A percentile compares a stretch with the other conserved stretches of the same genome.
These are phyloP conservation scores for Tridacna gigas DNA, from an alignment of 2,888 invertebrate species.

Conservation along the genomic window DNA sequence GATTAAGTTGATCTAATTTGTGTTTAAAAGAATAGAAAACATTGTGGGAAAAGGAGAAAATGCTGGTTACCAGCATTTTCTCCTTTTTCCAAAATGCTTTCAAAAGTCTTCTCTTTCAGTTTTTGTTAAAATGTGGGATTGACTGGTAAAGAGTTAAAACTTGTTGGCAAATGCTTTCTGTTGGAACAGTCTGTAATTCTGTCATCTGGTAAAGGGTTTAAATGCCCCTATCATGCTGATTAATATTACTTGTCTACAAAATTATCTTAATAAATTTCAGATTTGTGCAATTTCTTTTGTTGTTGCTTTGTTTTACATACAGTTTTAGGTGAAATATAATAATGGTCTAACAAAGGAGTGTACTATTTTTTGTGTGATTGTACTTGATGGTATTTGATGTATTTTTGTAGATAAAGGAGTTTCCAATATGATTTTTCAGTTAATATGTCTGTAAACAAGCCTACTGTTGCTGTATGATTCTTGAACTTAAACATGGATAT, in stretches of 20 bases:
- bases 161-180: too few relatives aligned
- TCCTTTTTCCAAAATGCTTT: not conserved
- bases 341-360: conserved; percentile 4
- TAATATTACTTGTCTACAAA: too few relatives aligned
- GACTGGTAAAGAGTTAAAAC: not conserved
- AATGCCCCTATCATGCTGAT: not conserved
- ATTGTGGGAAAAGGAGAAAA: not conserved
- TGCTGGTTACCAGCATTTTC: conserved; percentile 7
- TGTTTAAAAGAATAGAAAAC: not conserved
- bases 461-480: too few relatives aligned
- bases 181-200: not conserved
- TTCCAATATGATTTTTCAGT: too few relatives aligned
- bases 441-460: too few relatives aligned
- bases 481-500: too few relatives aligned
- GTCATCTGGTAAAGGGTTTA: not conserved
- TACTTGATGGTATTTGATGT: conserved; percentile 27
- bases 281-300: conserved; percentile 59
- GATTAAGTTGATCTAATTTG: too few relatives aligned
- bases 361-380: conserved; percentile 22
- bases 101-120: not conserved
- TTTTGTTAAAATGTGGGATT: not conserved
- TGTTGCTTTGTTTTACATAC: conserved; percentile 19
- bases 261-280: conserved; percentile 5
- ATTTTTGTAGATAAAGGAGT: conserved; percentile 29
- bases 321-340: not conserved